A percentile compares a stretch with the other conserved stretches of the same genome.
These are phyloP conservation scores for Piscicola geometra DNA, from an alignment of 2,888 invertebrate genomes.

Conservation along the genomic window DNA sequence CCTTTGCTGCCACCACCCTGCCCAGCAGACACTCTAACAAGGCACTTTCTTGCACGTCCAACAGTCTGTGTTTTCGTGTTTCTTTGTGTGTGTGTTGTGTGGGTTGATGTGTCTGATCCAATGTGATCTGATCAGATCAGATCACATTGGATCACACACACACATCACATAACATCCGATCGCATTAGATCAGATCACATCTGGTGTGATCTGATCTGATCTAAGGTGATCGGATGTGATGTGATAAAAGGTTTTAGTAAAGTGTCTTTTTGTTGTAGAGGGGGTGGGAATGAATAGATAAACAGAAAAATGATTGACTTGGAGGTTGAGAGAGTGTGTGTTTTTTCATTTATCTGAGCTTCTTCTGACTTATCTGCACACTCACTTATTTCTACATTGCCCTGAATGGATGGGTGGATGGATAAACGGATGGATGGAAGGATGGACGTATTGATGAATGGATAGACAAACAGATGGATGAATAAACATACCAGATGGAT, in stretches of 20 bases:
- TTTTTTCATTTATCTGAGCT: not conserved
- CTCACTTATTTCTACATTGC: not conserved
- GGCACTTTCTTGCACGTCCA: conserved; percentile 66
- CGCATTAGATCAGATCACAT: no score
- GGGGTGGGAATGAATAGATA: no score
- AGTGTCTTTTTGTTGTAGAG: no score
- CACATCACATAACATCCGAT: no score
- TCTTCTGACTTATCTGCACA: not conserved
- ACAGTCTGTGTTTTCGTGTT: conserved; percentile 61
- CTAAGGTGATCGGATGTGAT: no score
- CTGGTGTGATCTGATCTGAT: no score
- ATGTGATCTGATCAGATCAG: conserved; percentile 63
- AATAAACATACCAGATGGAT: conserved; percentile 67
- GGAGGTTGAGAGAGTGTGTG: not conserved
- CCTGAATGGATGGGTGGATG: no score
- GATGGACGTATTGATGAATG: not conserved
- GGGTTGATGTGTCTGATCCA: conserved; percentile 57
- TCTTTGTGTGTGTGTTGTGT: no score
- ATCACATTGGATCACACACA: conserved; percentile 59
- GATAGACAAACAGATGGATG: not conserved
- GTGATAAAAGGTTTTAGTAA: no score
- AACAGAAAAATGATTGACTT: not conserved
- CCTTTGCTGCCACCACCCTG: conserved; percentile 85
- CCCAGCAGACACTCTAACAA: conserved; percentile 74
- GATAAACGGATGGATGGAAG: no score